Conservation (phyloP, 2,113 vertebrate genomes). For the Bothrops jararaca region DNA sequence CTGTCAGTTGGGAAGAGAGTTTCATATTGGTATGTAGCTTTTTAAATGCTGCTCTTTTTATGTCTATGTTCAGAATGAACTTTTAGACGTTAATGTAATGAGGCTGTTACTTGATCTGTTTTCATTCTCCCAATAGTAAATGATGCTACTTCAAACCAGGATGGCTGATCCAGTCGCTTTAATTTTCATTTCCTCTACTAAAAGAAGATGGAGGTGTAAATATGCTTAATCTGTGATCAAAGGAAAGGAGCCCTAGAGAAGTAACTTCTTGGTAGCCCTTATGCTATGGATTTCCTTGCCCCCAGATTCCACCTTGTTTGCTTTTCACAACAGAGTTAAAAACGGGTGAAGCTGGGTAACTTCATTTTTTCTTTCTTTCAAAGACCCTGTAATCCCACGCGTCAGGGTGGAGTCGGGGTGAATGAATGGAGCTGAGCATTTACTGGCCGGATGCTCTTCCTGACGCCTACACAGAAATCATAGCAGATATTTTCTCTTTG, state of each 20-base stretch:
- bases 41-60: neutral
- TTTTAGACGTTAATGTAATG: neutral
- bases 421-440: neutral
- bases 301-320: neutral
- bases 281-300: neutral
- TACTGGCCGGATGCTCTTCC: neutral
- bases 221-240: neutral
- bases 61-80: neutral
- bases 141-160: neutral
- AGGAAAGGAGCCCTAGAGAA: neutral
- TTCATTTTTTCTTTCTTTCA: neutral
- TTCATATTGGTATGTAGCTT: neutral
- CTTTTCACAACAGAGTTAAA: neutral
- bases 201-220: neutral
- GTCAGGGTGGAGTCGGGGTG: neutral
- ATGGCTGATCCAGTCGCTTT: neutral
- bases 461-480: neutral
- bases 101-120: neutral
- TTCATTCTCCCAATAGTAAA: neutral
- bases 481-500: neutral
- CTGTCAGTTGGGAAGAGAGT: slow-evolving; percentile 30
- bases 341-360: neutral
- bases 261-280: neutral
- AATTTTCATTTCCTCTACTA: neutral
- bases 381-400: neutral